Base-by-base conservation (phyloP, 2,113 vertebrate genomes). In the Athene cunicularia region DNA sequence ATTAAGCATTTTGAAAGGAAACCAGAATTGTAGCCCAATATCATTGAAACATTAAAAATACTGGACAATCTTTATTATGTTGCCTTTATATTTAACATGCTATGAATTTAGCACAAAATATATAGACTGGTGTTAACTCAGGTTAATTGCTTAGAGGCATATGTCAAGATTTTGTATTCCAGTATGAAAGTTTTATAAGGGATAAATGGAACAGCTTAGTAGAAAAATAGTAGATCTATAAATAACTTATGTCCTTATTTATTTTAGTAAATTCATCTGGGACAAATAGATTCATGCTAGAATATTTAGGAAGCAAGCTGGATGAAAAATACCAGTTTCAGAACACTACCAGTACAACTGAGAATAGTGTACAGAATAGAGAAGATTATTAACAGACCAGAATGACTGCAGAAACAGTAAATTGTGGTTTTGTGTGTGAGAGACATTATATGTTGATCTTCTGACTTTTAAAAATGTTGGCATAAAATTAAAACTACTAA, bases 181-280 rank as follows among this genome's bases (percentile, higher is more conserved):
- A 24, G 8, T 58, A 59, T 94, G 55, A 83, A 86, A 83, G 27
- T 80, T 88, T 91, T 67, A 49, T 67, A 58, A 72, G 6, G 41
- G 26, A 45, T 88, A 88, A 91, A 47, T 43, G 20, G 64, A 43
- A 8, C 23, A 75, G 89, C 53, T 67, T 83, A 80, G 43, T 56
- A 84, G 80, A 86, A 86, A 89, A 56, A 83, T 20, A 84, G 30
- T n/a, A 72, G n/a, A 73, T 55, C 13, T 37, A 56, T 85, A 90
- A 73, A 83, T 63, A 30, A 68, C 89, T 86, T 86, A 28, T 26
- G 7, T 72, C 89, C 22, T 59, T 73, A 27, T 79, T 82, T 90
- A 37, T 49, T 94, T 92, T 85, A 85, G 49, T 84, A 74, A 89
- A 84, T 60, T 39, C 32, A 77, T 50, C n/a, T 86, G 62, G 75